A percentile compares a stretch with the other conserved stretches of the same genome.
phyloP scores from a whole-genome alignment of 2,888 invertebrate species.

The Macrosoma leucophasiata region DNA sequence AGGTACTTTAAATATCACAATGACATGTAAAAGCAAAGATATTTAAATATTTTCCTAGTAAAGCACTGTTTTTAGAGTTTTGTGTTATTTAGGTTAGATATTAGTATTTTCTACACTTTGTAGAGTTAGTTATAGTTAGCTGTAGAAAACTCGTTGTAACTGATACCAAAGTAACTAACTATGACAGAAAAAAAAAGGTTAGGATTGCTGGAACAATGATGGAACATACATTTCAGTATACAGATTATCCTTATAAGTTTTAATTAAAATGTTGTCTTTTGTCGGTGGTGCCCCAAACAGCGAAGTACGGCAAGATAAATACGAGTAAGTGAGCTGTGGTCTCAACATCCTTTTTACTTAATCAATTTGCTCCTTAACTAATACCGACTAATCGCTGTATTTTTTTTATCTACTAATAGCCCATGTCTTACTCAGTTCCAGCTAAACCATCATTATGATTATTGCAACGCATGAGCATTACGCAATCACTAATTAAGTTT shows the following conservation, averaged over 20 bases:
- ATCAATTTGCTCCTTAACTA: constrained; percentile 65
- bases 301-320: constrained; percentile 69
- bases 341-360: constrained; percentile 66
- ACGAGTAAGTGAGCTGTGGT: constrained; percentile 75
- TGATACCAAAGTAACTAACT: too few species aligned
- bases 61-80: too few species aligned
- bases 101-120: too few species aligned
- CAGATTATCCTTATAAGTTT: constrained; percentile 26
- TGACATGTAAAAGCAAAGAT: too few species aligned
- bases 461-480: constrained; percentile 50
- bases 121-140: too few species aligned
- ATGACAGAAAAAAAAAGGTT: too few species aligned
- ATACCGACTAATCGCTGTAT: constrained; percentile 65
- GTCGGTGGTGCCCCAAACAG: constrained; percentile 75
- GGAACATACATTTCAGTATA: constrained; percentile 15
- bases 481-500: constrained; percentile 42
- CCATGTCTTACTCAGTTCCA: constrained; percentile 48
- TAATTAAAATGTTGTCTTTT: constrained; percentile 71
- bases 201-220: constrained; percentile 9
- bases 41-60: too few species aligned
- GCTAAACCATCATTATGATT: constrained; percentile 44
- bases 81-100: too few species aligned
- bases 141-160: too few species aligned
- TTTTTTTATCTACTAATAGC: constrained; percentile 58
- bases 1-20: too few species aligned